Base-by-base conservation (phyloP, 2,797 vertebrate species). In the Melanitta fusca region DNA sequence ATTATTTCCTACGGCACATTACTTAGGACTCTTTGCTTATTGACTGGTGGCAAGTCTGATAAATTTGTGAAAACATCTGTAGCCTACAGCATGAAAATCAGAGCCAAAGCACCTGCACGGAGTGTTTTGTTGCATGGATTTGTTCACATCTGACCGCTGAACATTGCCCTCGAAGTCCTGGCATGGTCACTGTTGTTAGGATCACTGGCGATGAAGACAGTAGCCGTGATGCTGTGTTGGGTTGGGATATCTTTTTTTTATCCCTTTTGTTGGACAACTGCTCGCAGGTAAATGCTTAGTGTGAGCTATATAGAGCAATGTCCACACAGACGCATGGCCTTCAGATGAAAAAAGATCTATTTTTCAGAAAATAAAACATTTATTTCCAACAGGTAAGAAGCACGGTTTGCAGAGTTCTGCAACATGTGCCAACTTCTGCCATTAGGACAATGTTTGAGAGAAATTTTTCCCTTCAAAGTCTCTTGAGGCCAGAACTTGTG, bases 361-460 rank as follows among this genome's bases (percentile, higher is more conserved):
- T 73, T 54, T 8, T 77, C 41, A 88, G 53, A 78, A 82, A 69
- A 54, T 2, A 41, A 60, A 90, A 6, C 3, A 17, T 60, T 73
- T 87, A 20, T 60, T 90, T 85, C 53, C 12, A 7, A 34, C 21
- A 81, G 47, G 41, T 16, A 25, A 80, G 75, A 71, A 71, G n/a
- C 12, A 11, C 41, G 2, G 1, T 70, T 78, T 83, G 61, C 49
- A 27, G 27, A 61, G 20, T 78, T 80, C 36, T 89, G 28, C 19
- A 51, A 0, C 0, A 0, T 14, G 4, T 49, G 80, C 58, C 3
- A 9, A 0, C 22, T 13, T 80, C 38, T 41, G n/a, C 32, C 38
- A 30, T n/a, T 19, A 36, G 43, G 30, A 28, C 77, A 56, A 3
- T 22, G 18, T 61, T 85, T 74, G 91, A 34, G 36, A 75, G 62